These are phyloP conservation scores for Brachymystax lenok DNA, from an alignment of 2,797 vertebrate species.

Conservation along the genomic window DNA sequence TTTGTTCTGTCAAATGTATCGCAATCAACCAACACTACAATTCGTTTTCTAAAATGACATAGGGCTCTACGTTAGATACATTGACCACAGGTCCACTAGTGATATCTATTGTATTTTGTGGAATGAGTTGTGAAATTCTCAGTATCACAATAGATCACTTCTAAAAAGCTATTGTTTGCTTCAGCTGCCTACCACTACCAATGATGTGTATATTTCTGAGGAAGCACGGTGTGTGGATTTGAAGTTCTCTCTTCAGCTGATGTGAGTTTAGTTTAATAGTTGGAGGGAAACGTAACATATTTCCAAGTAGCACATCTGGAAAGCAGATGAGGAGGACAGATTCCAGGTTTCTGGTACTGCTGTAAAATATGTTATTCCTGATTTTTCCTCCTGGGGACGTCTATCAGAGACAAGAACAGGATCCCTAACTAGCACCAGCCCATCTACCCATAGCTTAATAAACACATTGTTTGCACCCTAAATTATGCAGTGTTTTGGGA, in stretches of 20 bases:
- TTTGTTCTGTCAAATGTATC: too few relatives aligned
- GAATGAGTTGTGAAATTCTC: neutral
- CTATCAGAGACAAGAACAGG: slow-evolving; percentile 19
- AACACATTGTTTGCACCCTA: too few relatives aligned
- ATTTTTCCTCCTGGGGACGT: slow-evolving; percentile 26
- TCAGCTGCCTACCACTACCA: neutral
- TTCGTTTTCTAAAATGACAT: too few relatives aligned
- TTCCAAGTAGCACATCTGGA: slow-evolving; percentile 34
- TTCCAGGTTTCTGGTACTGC: slow-evolving; percentile 36
- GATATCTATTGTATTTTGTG: neutral
- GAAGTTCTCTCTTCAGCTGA: neutral
- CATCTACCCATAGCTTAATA: slow-evolving; percentile 10
- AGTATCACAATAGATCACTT: neutral
- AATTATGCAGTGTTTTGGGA: too few relatives aligned
- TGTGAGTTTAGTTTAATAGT: slow-evolving; percentile 3
- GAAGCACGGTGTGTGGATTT: neutral
- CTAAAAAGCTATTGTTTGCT: neutral
- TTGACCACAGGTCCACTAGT: too few relatives aligned
- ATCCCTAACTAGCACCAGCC: neutral
- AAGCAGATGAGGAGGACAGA: slow-evolving; percentile 30
- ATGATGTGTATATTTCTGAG: neutral
- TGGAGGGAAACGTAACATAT: neutral
- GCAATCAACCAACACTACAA: too few relatives aligned
- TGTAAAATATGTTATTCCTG: slow-evolving; percentile 34
- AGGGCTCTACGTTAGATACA: too few relatives aligned